Conservation (phyloP, 2,797 vertebrate genomes). For the Peromyscus eremicus region DNA sequence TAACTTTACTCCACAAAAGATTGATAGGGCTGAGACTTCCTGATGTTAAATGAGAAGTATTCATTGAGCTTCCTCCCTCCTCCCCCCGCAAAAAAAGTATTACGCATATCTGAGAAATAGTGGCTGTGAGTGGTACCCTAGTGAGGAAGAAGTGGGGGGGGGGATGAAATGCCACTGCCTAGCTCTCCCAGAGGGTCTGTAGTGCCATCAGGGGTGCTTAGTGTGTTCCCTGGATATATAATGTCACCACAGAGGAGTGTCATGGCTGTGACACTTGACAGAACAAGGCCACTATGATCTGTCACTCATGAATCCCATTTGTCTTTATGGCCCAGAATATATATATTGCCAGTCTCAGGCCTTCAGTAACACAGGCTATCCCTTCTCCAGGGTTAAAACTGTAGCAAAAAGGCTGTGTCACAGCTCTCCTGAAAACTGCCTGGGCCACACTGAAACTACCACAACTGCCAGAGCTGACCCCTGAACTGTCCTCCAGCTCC, state of each 20-base stretch:
- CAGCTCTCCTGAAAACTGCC: background rate
- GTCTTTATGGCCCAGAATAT: background rate
- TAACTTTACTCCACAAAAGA: background rate
- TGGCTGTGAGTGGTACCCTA: background rate
- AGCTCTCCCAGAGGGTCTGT: background rate
- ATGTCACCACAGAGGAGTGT: background rate
- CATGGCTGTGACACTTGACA: background rate
- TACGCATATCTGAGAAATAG: background rate
- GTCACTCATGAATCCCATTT: background rate
- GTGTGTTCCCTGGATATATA: background rate
- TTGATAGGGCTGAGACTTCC: fast-evolving
- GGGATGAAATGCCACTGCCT: background rate
- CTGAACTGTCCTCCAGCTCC: background rate
- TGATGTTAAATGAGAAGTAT: background rate
- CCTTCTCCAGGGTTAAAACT: background rate
- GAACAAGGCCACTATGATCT: background rate
- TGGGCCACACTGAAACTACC: fast-evolving
- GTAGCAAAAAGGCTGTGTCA: background rate
- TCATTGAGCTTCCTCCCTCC: background rate
- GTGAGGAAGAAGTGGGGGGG: fast-evolving
- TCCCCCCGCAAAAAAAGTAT: background rate
- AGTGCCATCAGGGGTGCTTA: fast-evolving
- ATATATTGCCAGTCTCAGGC: fast-evolving
- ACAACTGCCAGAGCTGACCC: fast-evolving
- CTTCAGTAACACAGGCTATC: background rate